These are phyloP conservation scores for Mustelus asterias DNA, from an alignment of 2,113 vertebrate genomes.

Conservation along the genomic window DNA sequence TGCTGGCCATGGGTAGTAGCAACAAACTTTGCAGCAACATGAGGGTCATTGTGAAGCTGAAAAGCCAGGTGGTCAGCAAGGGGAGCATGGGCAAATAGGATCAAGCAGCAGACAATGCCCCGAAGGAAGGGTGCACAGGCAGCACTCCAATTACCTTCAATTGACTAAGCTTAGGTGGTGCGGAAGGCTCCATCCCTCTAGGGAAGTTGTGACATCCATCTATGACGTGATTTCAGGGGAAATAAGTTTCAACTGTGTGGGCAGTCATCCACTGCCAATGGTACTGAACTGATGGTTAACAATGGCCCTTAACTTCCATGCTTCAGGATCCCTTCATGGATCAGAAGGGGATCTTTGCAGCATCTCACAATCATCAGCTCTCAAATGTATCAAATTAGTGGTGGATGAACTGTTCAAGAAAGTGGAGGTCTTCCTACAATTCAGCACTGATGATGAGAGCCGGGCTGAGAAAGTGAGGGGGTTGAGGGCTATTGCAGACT, in stretches of 20 bases:
- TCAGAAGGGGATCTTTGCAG: not conserved
- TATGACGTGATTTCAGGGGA: not conserved
- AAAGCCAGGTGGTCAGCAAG: not conserved
- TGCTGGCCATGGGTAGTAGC: too few relatives aligned
- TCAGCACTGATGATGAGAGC: not conserved
- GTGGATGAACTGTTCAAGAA: not conserved
- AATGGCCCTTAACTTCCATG: not conserved
- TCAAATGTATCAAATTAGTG: not conserved
- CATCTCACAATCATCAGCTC: not conserved
- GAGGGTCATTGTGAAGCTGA: not conserved
- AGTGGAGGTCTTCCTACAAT: not conserved
- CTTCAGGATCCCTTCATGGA: not conserved
- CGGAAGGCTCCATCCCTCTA: too few relatives aligned
- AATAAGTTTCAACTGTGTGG: not conserved
- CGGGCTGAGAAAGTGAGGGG: not conserved
- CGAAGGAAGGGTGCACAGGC: not conserved
- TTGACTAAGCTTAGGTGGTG: not conserved
- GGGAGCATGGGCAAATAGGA: not conserved
- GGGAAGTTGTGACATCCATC: not conserved
- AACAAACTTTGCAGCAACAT: not conserved
- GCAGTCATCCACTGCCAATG: not conserved
- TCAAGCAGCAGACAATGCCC: too few relatives aligned
- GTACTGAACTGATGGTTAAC: not conserved
- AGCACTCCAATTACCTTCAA: not conserved
- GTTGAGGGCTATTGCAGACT: not conserved